Evolutionary conservation across 2,113 vertebrate species (phyloP).

Genomic region (Lophotis ruficrista): DNA sequence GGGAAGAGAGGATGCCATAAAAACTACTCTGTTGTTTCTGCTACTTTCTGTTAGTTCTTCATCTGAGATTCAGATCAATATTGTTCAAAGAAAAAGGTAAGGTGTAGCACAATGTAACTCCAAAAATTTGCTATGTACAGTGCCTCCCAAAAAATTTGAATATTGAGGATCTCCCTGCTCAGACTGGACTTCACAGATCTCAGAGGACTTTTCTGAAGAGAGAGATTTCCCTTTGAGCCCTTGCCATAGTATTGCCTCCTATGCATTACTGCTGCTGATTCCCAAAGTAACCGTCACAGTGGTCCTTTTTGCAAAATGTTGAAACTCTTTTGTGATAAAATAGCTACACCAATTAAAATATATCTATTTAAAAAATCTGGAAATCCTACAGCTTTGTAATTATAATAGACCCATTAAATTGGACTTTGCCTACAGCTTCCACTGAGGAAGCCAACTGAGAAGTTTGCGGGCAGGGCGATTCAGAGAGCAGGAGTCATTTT

Average conservation of each 20-base stretch:
- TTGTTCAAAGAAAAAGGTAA: neutral
- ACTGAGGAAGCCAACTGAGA: neutral
- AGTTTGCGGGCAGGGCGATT: neutral
- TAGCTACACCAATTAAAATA: neutral
- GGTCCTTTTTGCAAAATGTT: neutral
- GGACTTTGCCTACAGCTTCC: neutral
- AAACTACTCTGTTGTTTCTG: neutral
- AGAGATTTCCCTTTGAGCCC: neutral
- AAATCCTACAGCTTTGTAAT: neutral
- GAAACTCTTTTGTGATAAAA: neutral
- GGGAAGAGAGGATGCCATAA: neutral
- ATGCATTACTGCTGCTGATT: neutral
- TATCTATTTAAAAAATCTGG: neutral
- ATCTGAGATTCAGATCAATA: neutral
- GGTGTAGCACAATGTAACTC: neutral
- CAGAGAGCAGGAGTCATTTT: neutral
- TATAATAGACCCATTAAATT: neutral
- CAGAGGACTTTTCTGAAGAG: neutral
- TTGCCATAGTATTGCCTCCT: neutral
- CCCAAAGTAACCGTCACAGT: neutral
- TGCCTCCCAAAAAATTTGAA: neutral
- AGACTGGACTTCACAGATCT: neutral
- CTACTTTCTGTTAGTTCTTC: neutral
- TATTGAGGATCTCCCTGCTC: neutral
- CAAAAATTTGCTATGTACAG: neutral